A percentile compares a stretch with the other conserved stretches of the same genome.
These are phyloP conservation scores for Pterophyllum scalare DNA, from an alignment of 2,113 vertebrate species.

Conservation along the genomic window DNA sequence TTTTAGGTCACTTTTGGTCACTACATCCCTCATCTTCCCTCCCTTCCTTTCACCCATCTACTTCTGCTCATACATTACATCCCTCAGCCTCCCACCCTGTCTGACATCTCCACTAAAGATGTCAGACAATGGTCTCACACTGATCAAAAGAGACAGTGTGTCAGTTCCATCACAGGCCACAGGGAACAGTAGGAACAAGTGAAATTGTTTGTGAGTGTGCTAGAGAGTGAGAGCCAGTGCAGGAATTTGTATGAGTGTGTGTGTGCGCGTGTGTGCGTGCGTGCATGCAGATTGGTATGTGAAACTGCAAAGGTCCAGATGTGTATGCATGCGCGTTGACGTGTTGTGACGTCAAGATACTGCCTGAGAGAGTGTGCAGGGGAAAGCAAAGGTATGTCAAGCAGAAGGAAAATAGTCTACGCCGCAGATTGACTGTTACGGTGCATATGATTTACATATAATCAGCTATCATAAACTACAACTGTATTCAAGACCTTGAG, in stretches of 20 bases:
- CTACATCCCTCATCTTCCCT: not conserved
- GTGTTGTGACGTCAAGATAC: slow-evolving; percentile 37
- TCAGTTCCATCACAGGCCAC: slow-evolving; percentile 63
- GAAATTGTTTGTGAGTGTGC: slow-evolving; percentile 37
- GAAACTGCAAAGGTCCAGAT: slow-evolving; percentile 44
- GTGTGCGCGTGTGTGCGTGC: not conserved
- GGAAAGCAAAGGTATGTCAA: slow-evolving; percentile 9
- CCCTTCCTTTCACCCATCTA: slow-evolving; percentile 2
- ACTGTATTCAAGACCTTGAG: not conserved
- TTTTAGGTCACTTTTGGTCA: slow-evolving; percentile 57
- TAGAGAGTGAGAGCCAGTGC: slow-evolving; percentile 6
- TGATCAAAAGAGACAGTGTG: slow-evolving; percentile 71
- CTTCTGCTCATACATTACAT: slow-evolving; percentile 51
- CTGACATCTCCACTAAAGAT: slow-evolving; percentile 57
- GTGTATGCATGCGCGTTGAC: slow-evolving; percentile 34
- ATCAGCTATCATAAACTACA: not conserved
- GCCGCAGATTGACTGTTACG: slow-evolving; percentile 7
- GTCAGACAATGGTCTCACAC: slow-evolving; percentile 56
- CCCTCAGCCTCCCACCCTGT: slow-evolving; percentile 46
- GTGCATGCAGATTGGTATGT: not conserved
- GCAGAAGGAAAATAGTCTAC: slow-evolving; percentile 15
- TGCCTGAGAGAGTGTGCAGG: slow-evolving; percentile 33
- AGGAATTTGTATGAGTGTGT: not conserved
- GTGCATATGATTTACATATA: slow-evolving; percentile 11
- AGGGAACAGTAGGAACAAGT: slow-evolving; percentile 62